Evolutionary conservation across 1,140 invertebrate genomes (phyloP).

Genomic region (Samia ricini): DNA sequence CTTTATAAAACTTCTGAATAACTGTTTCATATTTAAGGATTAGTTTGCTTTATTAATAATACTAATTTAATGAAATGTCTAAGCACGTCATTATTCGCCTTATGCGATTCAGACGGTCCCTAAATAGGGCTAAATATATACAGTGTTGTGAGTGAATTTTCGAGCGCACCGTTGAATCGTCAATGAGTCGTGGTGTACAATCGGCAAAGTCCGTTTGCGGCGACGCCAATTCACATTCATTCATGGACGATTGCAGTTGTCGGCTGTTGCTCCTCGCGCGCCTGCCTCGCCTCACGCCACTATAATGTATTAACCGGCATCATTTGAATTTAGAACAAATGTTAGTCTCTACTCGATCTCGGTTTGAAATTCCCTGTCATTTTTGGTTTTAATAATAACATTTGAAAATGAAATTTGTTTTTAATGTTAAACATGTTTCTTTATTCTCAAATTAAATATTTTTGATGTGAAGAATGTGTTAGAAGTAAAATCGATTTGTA

Average conservation of each 20-base stretch:
- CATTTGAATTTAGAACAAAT: slow-evolving; percentile 56
- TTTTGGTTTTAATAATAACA: neutral
- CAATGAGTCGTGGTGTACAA: slow-evolving; percentile 69
- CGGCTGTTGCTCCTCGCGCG: slow-evolving; percentile 24
- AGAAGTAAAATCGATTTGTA: no score
- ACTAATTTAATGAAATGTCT: neutral
- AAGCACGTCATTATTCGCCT: neutral
- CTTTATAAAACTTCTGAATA: no score
- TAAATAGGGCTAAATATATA: slow-evolving; percentile 28
- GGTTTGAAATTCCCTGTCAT: neutral
- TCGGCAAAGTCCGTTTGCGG: slow-evolving; percentile 63
- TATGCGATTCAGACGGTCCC: slow-evolving; percentile 8
- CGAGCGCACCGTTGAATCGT: slow-evolving; percentile 57
- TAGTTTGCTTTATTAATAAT: neutral
- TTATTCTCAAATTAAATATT: no score
- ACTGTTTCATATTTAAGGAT: no score
- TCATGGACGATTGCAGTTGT: slow-evolving; percentile 55
- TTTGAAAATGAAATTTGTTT: no score
- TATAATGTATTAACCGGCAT: slow-evolving; percentile 49
- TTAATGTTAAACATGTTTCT: no score
- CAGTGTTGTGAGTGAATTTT: slow-evolving; percentile 44
- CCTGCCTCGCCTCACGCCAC: slow-evolving; percentile 28
- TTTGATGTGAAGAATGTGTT: no score
- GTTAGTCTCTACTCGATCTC: neutral
- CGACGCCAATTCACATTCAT: slow-evolving; percentile 68